Base-by-base conservation (phyloP, 2,113 vertebrate species). In the Poicephalus gulielmi region DNA sequence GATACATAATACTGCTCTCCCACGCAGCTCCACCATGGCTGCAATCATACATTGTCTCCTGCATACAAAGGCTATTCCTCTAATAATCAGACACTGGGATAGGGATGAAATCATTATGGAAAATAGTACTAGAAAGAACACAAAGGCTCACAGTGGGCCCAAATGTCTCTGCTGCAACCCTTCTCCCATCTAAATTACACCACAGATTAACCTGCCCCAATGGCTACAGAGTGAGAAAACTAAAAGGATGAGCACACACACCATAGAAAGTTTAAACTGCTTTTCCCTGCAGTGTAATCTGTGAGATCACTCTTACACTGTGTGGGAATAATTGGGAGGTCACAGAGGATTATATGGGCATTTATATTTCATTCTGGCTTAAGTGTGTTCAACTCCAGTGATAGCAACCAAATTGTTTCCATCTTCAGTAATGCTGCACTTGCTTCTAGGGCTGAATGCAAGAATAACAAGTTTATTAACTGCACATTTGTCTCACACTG, bases 341-440 rank as follows among this genome's bases (percentile, higher is more conserved):
- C 95, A 97, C 71, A 67, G 84, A 67, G 90, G 94, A 92, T 96
- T 94, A 96, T 49, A 75, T 90, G 82, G 92, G 79, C 91, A 37
- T 83, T 95, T 71, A 16, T 75, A 76, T 86, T 92, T 83, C 91
- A 19, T 79, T 93, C 90, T 95, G 83, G 92, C 70, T 92, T 67
- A 39, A 89, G 85, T 37, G 73, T 70, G 43, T 83, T 91, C 67
- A 70, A 12, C 53, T 66, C 85, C 60, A 55, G 33, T 55, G 92
- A 69, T 80, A 94, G 1, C 93, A 96, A 67, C 89, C 75, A 73
- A 91, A 94, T 96, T 94, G 90, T 96, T 96, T 96, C 90, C 81
- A 0, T 84, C 83, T 62, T 94, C 91, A 88, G 95, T 89, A 95
- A 94, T 46, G 60, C 75, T 84, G 67, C 60, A 8, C 83, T 93